Evolutionary conservation across 2,797 vertebrate genomes (phyloP), one percentile per base, ranked within the genome.

Genomic region (Lithobates sylvaticus): DNA sequence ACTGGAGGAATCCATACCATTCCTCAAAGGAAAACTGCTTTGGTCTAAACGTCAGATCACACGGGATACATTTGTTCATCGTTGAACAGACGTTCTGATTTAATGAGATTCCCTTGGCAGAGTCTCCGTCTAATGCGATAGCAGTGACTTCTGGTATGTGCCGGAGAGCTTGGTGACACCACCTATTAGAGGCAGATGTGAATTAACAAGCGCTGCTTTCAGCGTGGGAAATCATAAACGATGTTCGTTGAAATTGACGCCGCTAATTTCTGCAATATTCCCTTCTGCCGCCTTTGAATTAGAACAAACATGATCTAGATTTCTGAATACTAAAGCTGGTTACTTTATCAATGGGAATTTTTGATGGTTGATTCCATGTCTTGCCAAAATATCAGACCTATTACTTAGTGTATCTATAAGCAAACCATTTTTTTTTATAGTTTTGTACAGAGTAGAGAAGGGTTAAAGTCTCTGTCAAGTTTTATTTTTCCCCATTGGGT

Each of bases 11-110:
- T 75, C 42, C 47, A 80, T 32, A 39, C 47, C 15, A 15, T 50
- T 36, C 32, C 10, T 15, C 34, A 3, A 78, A 64, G 36, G 54
- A 32, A 16, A 71, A 36, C n/a, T 9, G 58, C 58, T 67, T 61
- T 64, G 26, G 65, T 12, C 27, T 67, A 26, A 78, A 72, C 70
- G 54, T 21, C 12, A 61, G 76, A 39, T 64, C 83, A 78, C 75
- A 70, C 47, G 15, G 64, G 69, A 73, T 26, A 79, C 23, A 26
- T 18, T n/a, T 79, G 7, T 8, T 76, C 64, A 73, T 6, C 50
- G 13, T 67, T 74, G 65, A 85, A 75, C 77, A 81, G 84, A 85
- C 67, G 84, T 65, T 50, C 18, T 42, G 67, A 71, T 82, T 71
- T 78, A 82, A 86, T 72, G 73, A 82, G 50, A 47, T 61, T 73